Evolutionary conservation across 2,888 invertebrate species (phyloP).

Genomic region (Erebia ligea): DNA sequence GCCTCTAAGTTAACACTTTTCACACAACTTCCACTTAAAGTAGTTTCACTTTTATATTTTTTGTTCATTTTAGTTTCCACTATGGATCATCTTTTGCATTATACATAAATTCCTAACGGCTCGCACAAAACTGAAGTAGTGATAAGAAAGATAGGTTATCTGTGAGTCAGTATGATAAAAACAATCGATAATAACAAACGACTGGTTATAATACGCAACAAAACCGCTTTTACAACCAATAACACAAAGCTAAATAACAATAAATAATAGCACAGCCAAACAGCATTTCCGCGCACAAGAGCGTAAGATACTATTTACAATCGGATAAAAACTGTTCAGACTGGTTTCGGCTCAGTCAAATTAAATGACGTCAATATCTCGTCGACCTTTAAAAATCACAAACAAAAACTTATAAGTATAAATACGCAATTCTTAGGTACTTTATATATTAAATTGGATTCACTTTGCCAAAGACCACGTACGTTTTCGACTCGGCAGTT

Average conservation of each 20-base stretch:
- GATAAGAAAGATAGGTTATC: constrained; percentile 57
- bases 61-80: constrained; percentile 40
- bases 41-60: constrained; percentile 40
- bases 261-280: constrained; percentile 38
- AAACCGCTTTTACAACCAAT: constrained; percentile 30
- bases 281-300: constrained; percentile 52
- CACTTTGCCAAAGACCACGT: constrained; percentile 49
- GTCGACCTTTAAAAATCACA: constrained; percentile 47
- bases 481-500: constrained; percentile 51
- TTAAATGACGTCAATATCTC: constrained; percentile 67
- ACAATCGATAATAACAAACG: constrained; percentile 33
- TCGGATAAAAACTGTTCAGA: constrained; percentile 68
- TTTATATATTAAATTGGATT: constrained; percentile 13
- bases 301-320: constrained; percentile 68
- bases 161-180: constrained; percentile 55
- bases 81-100: constrained; percentile 27
- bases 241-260: constrained; percentile 45
- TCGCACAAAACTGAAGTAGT: constrained; percentile 51
- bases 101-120: constrained; percentile 39
- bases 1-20: constrained; percentile 43
- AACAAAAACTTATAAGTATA: constrained; percentile 40
- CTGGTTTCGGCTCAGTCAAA: constrained; percentile 69
- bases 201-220: constrained; percentile 48
- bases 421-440: constrained; percentile 18
- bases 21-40: constrained; percentile 33